A percentile compares a stretch with the other conserved stretches of the same genome.
phyloP scores from a whole-genome alignment of 2,888 invertebrate species.

The Mythimna albipuncta region DNA sequence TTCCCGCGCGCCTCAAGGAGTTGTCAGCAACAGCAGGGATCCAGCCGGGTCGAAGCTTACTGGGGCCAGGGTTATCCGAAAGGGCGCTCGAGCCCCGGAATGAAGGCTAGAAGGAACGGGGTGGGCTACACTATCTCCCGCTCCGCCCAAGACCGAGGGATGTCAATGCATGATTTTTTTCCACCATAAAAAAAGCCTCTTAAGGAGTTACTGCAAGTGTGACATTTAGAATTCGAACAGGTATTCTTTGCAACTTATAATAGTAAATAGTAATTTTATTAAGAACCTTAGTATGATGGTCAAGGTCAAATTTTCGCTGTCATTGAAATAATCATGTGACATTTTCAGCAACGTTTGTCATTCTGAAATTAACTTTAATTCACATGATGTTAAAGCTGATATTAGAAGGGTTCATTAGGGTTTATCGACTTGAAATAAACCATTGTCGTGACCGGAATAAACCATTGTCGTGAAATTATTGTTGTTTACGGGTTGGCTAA shows the following conservation, averaged over 20 bases:
- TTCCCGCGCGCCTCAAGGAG: no score
- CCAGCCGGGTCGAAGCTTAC: no score
- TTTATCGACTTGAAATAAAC: conserved; percentile 45
- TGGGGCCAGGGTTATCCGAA: no score
- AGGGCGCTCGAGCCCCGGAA: no score
- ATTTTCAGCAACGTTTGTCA: conserved; percentile 4
- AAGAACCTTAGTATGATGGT: neutral
- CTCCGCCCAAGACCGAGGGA: no score
- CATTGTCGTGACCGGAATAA: conserved; percentile 32
- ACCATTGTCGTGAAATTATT: no score
- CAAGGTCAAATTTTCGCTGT: conserved; percentile 5
- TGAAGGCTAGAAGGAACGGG: no score
- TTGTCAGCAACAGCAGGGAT: no score
- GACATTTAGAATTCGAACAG: neutral
- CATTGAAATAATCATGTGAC: conserved; percentile 15
- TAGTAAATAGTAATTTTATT: neutral
- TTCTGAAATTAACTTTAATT: conserved; percentile 31
- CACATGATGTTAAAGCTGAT: conserved; percentile 23
- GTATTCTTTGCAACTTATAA: neutral
- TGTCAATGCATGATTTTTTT: no score
- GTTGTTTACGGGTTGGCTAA: no score
- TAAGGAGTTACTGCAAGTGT: neutral
- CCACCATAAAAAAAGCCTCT: no score
- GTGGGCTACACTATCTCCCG: no score
- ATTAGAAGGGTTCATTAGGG: conserved; percentile 14